Evolutionary conservation across 1,140 invertebrate genomes (phyloP), one percentile per base, ranked within the genome.

Genomic region (Maconellicoccus hirsutus): DNA sequence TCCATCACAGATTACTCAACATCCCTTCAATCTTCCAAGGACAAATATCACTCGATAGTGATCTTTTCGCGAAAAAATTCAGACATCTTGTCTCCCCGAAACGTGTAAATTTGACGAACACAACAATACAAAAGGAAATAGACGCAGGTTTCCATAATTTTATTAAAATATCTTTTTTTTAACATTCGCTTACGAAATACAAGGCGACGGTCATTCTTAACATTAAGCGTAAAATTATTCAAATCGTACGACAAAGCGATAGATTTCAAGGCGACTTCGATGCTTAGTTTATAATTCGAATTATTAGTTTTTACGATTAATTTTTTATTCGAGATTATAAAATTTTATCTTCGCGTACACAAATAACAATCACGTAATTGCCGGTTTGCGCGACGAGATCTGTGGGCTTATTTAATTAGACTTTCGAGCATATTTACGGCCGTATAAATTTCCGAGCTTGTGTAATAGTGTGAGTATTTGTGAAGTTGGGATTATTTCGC

Each of bases 391-490:
- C 42, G 42, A 38, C 33, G 14, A 14, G 6, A 52, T 52, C 42
- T 52, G 42, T 52, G 42, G 42, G 42, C 42, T 52, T 52, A 52
- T 52, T 52, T 52, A 52, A 52, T 52, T 52, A 52, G 42, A 52
- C 42, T 52, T 19, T 19, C 12, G 42, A 16, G 16, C 42, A 19
- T 52, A 52, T 52, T 52, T 52, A 52, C 42, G 42, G 42, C 12
- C 16, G 42, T 52, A 52, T 52, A 52, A 52, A 52, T 52, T 52
- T 14, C 42, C 42, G 2, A 52, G 12, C 42, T 52, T 52, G 42
- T 52, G 42, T 19, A 33, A 33, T 33, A 12, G 3, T 33, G 29
- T 6, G 3, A 12, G 3, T 33, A 6, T 3, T 33, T 33, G 42
- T 19, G 42, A 4, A 16, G 42, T 52, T 52, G n/a, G 42, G 6